phyloP scores from a whole-genome alignment of 2,888 invertebrate genomes.

The Cephus sareptanus region DNA sequence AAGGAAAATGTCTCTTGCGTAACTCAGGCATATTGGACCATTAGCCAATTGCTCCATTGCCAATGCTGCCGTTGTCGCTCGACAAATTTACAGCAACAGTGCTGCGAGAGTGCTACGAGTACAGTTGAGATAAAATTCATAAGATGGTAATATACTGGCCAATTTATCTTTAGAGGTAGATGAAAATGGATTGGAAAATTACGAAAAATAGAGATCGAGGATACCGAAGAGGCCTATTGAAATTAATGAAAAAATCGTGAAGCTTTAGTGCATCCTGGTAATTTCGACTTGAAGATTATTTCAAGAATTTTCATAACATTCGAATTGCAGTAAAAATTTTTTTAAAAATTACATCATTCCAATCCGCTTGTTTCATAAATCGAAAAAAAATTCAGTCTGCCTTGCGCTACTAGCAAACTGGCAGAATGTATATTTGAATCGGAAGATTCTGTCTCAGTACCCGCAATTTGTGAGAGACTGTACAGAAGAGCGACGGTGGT shows the following conservation, averaged over 20 bases:
- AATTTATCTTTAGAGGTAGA: not conserved
- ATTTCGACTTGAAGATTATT: not conserved
- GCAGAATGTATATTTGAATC: too few relatives aligned
- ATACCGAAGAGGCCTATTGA: not conserved
- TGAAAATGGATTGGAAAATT: not conserved
- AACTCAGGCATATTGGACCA: not conserved
- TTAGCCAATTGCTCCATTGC: constrained; percentile 14
- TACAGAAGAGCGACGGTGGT: too few relatives aligned
- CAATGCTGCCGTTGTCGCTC: constrained; percentile 4
- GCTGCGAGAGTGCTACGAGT: not conserved
- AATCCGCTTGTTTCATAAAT: too few relatives aligned
- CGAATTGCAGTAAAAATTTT: too few relatives aligned
- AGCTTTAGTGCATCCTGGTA: not conserved
- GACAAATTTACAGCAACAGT: not conserved
- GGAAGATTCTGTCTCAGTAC: too few relatives aligned
- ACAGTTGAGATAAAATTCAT: not conserved
- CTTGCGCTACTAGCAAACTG: not conserved
- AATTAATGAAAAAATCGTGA: not conserved
- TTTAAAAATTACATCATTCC: too few relatives aligned
- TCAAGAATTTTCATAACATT: not conserved
- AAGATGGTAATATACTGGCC: not conserved
- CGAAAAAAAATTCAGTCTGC: too few relatives aligned
- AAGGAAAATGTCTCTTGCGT: not conserved
- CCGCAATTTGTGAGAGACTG: too few relatives aligned
- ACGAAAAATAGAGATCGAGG: not conserved